A percentile compares a stretch with the other conserved stretches of the same genome.
Conservation (phyloP, 2,888 invertebrate species). For the Platycheirus rosarum region DNA sequence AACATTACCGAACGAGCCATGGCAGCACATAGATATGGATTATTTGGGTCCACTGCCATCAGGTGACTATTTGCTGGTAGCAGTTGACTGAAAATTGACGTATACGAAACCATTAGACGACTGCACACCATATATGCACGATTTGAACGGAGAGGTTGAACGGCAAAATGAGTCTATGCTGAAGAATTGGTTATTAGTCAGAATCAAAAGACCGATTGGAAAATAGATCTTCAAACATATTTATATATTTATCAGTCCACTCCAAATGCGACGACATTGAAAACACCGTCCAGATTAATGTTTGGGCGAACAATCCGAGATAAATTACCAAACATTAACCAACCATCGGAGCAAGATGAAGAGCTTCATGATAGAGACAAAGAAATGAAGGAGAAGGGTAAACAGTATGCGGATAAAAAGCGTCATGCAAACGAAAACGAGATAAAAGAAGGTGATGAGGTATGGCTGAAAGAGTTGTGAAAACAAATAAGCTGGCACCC, state of each 20-base stretch:
- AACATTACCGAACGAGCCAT: constrained; percentile 64
- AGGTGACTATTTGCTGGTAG: constrained; percentile 33
- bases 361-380: constrained; percentile 45
- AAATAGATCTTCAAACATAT: constrained; percentile 20
- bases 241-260: constrained; percentile 63
- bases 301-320: constrained; percentile 66
- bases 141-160: constrained; percentile 16
- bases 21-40: constrained; percentile 73
- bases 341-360: constrained; percentile 40
- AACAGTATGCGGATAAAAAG: constrained; percentile 40
- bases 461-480: constrained; percentile 32
- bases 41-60: constrained; percentile 74
- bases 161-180: constrained; percentile 9
- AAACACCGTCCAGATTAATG: constrained; percentile 74
- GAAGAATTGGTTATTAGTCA: background rate
- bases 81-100: constrained; percentile 10
- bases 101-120: no score
- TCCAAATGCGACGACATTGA: constrained; percentile 76
- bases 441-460: constrained; percentile 36
- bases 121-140: no score
- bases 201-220: constrained; percentile 6
- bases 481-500: constrained; percentile 34
- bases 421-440: constrained; percentile 40
- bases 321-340: constrained; percentile 69
- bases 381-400: constrained; percentile 41